Evolutionary conservation across 64 coral and sea anemone species (phyloP), one percentile per base, ranked within the genome.

Genomic region (Dendronephthya gigantea): DNA sequence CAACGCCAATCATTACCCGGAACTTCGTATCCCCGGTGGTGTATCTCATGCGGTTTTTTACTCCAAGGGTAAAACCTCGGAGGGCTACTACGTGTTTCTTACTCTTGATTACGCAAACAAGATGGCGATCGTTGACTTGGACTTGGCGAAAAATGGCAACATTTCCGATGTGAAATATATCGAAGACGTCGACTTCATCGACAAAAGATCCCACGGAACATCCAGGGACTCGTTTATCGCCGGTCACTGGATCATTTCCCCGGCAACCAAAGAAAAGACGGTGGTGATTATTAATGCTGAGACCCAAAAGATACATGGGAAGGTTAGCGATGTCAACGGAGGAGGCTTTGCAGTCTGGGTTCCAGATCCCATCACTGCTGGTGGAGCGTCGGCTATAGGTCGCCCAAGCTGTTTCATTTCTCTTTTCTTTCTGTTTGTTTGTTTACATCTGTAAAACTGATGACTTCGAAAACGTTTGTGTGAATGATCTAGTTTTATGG

Each of bases 111-210:
- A 88, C 76, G 31, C 36, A 15, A 41, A 88, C 52, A 88, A 83
- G 41, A 88, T 88, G 31, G 87, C 87, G 12, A 81, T 88, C 48
- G 58, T 88, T 31, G 87, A 88, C 40, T 74, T 88, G 0, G 50
- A 68, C 19, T 45, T 47, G 4, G 36, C 68, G 25, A 47, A 86
- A 32, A 45, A 39, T 47, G 58, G 62, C 11, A 43, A 23, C 1
- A 4, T 62, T 62, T 12, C 85, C 32, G 15, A 39, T 82, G 50
- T 88, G n/a, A 83, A 39, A 27, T 88, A 83, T 58, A 88, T 88
- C 37, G 76, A 68, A 22, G 43, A 45, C 16, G 87, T 69, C 9
- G 87, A 74, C 11, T 51, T 27, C 23, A 49, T 83, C 15, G 27
- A 41, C 12, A 17, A 32, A 12, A 23, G 12, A 43, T 51, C 50